phyloP scores from a whole-genome alignment of 2,888 invertebrate species.

The Papilio demoleus region DNA sequence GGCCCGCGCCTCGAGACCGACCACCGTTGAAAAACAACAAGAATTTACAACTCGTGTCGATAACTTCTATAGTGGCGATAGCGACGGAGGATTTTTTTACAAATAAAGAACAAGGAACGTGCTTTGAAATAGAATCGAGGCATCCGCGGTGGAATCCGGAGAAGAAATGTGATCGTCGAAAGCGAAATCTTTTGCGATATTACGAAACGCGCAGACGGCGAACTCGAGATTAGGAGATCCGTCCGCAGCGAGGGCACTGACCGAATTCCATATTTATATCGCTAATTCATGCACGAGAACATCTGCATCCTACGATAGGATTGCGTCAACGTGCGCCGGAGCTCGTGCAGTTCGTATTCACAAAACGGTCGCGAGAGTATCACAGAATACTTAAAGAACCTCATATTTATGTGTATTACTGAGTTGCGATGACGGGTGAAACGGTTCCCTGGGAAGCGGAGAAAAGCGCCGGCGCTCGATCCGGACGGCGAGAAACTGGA shows the following conservation, averaged over 20 bases:
- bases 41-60: constrained; percentile 66
- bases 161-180: constrained; percentile 62
- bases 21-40: constrained; percentile 58
- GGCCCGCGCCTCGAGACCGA: constrained; percentile 52
- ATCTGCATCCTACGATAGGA: constrained; percentile 68
- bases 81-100: constrained; percentile 56
- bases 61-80: constrained; percentile 58
- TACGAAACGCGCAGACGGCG: constrained; percentile 67
- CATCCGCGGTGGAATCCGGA: constrained; percentile 56
- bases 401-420: constrained; percentile 72
- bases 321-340: constrained; percentile 56
- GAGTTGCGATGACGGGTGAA: constrained; percentile 72
- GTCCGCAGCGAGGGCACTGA: constrained; percentile 73
- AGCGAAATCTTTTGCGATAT: constrained; percentile 71
- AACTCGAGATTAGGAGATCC: constrained; percentile 75
- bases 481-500: constrained; percentile 60
- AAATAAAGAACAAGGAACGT: constrained; percentile 53
- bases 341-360: constrained; percentile 72
- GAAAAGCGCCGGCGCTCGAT: constrained; percentile 66
- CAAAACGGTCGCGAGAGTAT: constrained; percentile 60
- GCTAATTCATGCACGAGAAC: constrained; percentile 77
- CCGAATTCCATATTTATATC: constrained; percentile 81
- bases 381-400: constrained; percentile 74
- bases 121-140: constrained; percentile 60
- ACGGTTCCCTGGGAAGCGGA: constrained; percentile 65